Conservation (phyloP, 1,140 invertebrate genomes). For the Stenopsyche tienmushanensis region DNA sequence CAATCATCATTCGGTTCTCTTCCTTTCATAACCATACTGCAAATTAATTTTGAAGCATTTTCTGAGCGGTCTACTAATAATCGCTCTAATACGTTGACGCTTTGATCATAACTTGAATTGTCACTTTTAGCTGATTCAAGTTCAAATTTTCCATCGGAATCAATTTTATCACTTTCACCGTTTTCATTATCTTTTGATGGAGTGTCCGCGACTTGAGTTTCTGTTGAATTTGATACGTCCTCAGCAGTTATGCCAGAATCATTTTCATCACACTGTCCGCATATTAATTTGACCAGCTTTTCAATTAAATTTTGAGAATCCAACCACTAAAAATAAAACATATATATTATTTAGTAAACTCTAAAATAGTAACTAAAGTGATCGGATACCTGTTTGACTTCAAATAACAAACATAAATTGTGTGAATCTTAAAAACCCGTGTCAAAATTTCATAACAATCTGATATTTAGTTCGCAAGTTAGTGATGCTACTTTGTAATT, state of each 20-base stretch:
- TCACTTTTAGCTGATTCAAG: neutral
- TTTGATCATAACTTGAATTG: neutral
- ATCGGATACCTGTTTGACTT: too few relatives aligned
- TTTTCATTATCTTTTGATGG: neutral
- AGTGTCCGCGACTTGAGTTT: too few relatives aligned
- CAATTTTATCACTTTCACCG: neutral
- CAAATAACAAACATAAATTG: too few relatives aligned
- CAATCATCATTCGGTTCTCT: conserved; percentile 26
- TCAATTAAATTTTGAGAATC: conserved; percentile 84
- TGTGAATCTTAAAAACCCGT: too few relatives aligned
- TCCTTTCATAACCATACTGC: conserved; percentile 33
- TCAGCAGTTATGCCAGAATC: neutral
- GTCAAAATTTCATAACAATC: too few relatives aligned
- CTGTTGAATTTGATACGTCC: neutral
- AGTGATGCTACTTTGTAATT: too few relatives aligned
- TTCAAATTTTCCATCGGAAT: neutral
- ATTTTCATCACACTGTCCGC: conserved; percentile 63
- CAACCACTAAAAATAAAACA: conserved; percentile 74
- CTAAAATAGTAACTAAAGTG: conserved; percentile 36
- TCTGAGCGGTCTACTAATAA: conserved; percentile 24
- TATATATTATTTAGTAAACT: conserved; percentile 26
- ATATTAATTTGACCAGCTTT: conserved; percentile 76
- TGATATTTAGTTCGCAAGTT: too few relatives aligned
- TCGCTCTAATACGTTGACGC: conserved; percentile 6
- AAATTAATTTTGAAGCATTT: conserved; percentile 35